Evolutionary conservation across 1,140 invertebrate species (phyloP).

Genomic region (Euwallacea similis): DNA sequence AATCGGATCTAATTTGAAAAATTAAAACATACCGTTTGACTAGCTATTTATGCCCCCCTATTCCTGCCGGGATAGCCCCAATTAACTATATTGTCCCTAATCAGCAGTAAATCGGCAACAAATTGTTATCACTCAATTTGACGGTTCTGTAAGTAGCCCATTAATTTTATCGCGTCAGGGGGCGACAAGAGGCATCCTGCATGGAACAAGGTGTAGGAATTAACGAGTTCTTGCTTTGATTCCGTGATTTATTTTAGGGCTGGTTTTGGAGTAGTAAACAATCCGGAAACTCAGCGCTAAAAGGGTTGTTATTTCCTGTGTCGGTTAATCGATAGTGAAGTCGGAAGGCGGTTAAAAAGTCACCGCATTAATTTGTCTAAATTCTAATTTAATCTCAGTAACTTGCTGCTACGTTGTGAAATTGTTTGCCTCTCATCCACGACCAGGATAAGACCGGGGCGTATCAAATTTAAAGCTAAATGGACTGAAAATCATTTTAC

Average conservation of each 20-base stretch:
- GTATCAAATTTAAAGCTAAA: slow-evolving; percentile 25
- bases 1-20: too few relatives aligned
- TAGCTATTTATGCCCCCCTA: too few relatives aligned
- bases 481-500: slow-evolving; percentile 33
- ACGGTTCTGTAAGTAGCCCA: slow-evolving; percentile 14
- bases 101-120: slow-evolving; percentile 18
- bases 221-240: slow-evolving; percentile 18
- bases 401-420: background rate
- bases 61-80: background rate
- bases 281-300: background rate
- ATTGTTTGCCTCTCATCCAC: background rate
- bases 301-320: slow-evolving; percentile 2
- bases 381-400: background rate
- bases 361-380: background rate
- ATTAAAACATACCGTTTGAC: too few relatives aligned
- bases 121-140: slow-evolving; percentile 18
- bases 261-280: slow-evolving; percentile 3
- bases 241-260: slow-evolving; percentile 18
- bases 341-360: background rate
- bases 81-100: background rate
- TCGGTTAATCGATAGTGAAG: background rate
- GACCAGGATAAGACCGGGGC: slow-evolving; percentile 4
- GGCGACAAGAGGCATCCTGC: slow-evolving; percentile 15
- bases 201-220: slow-evolving; percentile 20
- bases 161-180: slow-evolving; percentile 13